Conservation (phyloP, 2,888 invertebrate genomes). For the Smittia sp. region DNA sequence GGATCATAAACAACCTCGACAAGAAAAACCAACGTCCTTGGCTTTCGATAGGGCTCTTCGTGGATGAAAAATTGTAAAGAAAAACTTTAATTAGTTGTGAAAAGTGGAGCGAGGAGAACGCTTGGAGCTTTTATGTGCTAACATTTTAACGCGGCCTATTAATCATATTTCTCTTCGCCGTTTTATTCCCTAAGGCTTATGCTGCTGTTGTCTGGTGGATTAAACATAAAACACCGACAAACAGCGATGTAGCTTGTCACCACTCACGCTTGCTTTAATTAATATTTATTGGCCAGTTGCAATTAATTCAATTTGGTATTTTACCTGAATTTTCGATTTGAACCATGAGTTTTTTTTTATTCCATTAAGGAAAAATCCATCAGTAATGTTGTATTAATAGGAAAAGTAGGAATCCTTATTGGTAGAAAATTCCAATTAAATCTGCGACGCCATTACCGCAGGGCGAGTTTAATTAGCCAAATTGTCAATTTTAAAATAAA, state of each 20-base stretch:
- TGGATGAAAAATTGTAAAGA: background rate
- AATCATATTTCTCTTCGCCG: constrained; percentile 5
- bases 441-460: background rate
- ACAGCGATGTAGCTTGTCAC: constrained; percentile 1
- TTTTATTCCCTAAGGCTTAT: background rate
- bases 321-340: background rate
- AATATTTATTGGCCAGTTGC: constrained; percentile 37
- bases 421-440: too few species aligned
- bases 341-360: too few species aligned
- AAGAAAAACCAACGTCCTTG: too few species aligned
- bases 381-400: too few species aligned
- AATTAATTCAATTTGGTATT: constrained; percentile 33
- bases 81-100: constrained; percentile 22
- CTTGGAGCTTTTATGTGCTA: constrained; percentile 12
- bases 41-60: too few species aligned
- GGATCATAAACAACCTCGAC: background rate
- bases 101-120: background rate
- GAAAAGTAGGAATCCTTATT: too few species aligned
- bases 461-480: background rate
- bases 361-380: too few species aligned
- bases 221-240: background rate
- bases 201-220: constrained; percentile 5
- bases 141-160: constrained; percentile 15
- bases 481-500: background rate
- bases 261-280: constrained; percentile 32